These are phyloP conservation scores for Knipowitschia caucasica DNA, from an alignment of 2,797 vertebrate genomes.

Conservation along the genomic window DNA sequence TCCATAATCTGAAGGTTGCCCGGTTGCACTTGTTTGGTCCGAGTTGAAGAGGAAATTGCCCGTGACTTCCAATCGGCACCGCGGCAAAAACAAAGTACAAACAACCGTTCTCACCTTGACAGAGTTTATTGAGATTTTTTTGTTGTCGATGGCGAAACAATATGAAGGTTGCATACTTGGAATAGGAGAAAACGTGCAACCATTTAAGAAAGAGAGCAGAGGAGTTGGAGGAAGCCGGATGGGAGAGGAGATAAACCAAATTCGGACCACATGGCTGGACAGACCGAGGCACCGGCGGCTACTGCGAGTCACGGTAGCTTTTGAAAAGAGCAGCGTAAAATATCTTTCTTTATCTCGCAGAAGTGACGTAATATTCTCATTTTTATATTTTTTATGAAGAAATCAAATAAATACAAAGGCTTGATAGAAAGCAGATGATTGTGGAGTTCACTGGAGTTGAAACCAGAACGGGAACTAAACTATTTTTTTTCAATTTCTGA, in stretches of 20 bases:
- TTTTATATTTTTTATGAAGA: background rate
- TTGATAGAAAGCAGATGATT: constrained; percentile 4
- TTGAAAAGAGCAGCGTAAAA: constrained; percentile 17
- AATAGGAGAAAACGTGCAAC: constrained; percentile 59
- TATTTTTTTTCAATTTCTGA: too few relatives aligned
- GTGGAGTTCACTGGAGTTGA: too few relatives aligned
- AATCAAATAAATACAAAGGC: constrained; percentile 3
- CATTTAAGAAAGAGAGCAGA: constrained; percentile 53
- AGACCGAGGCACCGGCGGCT: constrained; percentile 62
- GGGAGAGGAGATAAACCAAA: constrained; percentile 69
- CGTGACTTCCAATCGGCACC: constrained; percentile 55
- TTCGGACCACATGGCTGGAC: constrained; percentile 62
- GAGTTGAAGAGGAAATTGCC: constrained; percentile 61
- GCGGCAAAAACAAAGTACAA: constrained; percentile 11
- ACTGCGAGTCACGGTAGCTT: constrained; percentile 67
- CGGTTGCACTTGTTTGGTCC: constrained; percentile 51
- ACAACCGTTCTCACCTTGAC: constrained; percentile 46
- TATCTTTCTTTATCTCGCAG: constrained; percentile 11
- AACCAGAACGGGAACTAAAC: background rate
- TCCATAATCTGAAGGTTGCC: constrained; percentile 55
- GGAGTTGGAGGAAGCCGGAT: constrained; percentile 64
- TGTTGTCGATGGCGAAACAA: constrained; percentile 32
- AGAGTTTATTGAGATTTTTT: background rate
- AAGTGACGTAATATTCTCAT: constrained; percentile 12
- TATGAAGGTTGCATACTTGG: constrained; percentile 14